A percentile compares a stretch with the other conserved stretches of the same genome.
These are phyloP conservation scores for Vulpes ferrilata DNA, from an alignment of 2,113 vertebrate genomes.

Conservation along the genomic window DNA sequence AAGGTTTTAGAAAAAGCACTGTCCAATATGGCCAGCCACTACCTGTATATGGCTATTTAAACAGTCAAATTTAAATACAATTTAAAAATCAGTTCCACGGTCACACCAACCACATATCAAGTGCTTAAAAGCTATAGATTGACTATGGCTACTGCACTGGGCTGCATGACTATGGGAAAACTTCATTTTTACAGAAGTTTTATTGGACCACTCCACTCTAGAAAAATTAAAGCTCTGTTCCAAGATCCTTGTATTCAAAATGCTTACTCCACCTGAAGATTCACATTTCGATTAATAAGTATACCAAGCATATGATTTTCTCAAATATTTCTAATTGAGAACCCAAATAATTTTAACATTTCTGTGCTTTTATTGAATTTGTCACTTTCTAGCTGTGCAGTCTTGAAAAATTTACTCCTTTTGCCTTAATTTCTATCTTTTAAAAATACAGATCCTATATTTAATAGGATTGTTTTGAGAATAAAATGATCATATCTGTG, in stretches of 20 bases:
- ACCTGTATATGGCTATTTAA: not conserved
- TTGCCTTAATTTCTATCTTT: not conserved
- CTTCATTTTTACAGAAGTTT: not conserved
- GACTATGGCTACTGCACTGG: not conserved
- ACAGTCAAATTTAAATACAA: not conserved
- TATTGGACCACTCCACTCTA: not conserved
- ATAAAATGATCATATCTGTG: not conserved
- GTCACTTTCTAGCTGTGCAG: not conserved
- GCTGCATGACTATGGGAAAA: not conserved
- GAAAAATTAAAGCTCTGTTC: not conserved
- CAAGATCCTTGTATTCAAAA: constrained; percentile 37
- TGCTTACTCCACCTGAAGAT: not conserved
- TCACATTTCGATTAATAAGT: not conserved
- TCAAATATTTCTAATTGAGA: constrained; percentile 38
- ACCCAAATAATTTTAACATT: not conserved
- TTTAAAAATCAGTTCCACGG: not conserved
- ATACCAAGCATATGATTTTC: not conserved
- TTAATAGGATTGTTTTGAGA: not conserved
- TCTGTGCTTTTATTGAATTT: constrained; percentile 10
- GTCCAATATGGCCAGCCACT: not conserved
- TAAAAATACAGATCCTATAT: constrained; percentile 3
- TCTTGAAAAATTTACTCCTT: not conserved
- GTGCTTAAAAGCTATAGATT: not conserved
- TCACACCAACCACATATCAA: not conserved
- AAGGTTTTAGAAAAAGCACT: constrained; percentile 14